phyloP scores from a whole-genome alignment of 2,113 vertebrate genomes.

The Bambusicola thoracicus region DNA sequence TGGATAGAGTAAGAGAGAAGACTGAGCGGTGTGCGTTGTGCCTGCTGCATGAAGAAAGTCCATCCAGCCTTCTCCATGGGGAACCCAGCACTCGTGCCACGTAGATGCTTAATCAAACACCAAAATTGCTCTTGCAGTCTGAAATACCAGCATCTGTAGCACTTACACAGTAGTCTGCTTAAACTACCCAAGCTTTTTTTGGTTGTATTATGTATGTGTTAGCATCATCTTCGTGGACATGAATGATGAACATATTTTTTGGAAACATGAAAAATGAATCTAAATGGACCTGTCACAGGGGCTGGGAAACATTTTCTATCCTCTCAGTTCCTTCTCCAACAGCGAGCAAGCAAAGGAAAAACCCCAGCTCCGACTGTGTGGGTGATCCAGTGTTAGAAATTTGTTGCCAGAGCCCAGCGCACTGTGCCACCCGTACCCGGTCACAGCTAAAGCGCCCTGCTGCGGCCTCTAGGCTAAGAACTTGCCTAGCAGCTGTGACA shows the following conservation, averaged over 20 bases:
- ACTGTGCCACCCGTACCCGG: neutral
- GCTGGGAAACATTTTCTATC: neutral
- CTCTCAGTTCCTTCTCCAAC: neutral
- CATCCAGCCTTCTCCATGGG: neutral
- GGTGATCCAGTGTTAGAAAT: neutral
- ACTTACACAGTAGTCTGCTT: neutral
- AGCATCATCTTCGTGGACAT: neutral
- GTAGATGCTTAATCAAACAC: neutral
- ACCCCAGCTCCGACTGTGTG: neutral
- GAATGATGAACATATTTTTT: neutral
- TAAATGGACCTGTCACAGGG: neutral
- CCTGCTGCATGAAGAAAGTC: neutral
- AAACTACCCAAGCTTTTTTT: neutral
- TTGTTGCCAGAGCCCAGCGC: neutral
- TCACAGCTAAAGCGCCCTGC: neutral
- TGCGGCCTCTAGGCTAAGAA: neutral
- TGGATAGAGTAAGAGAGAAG: neutral
- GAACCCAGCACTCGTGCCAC: neutral
- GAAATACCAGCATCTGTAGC: neutral
- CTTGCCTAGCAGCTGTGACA: neutral
- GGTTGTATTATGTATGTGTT: neutral
- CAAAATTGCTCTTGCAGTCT: neutral
- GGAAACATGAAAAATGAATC: neutral
- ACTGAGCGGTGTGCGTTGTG: rapidly evolving
- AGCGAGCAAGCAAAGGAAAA: neutral